Base-by-base conservation (phyloP, 2,888 invertebrate species). In the Synanthedon andrenaeformis region DNA sequence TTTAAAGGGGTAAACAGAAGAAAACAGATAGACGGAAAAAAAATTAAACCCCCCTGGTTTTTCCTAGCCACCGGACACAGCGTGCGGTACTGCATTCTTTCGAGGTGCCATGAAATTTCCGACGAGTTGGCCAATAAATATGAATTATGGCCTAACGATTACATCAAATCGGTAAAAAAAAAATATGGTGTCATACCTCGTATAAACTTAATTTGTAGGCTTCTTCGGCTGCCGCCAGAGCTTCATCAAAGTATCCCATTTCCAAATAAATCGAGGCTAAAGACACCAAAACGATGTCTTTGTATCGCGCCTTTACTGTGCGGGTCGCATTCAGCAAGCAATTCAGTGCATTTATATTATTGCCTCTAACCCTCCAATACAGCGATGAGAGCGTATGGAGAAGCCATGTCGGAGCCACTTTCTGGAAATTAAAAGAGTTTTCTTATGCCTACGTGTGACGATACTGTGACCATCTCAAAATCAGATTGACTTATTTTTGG, bases 281-380 rank as follows among this genome's bases (percentile, higher is more conserved):
- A 8, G 93, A 93, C 4, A 91, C 88, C 12, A 94, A 77, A 14
- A 93, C 91, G 0, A 93, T 86, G 67, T 94, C 94, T 11, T 84
- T 86, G 60, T 90, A 89, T 58, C 89, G 88, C 3, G 79, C 73
- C 0, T 90, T 90, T 5, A 89, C 90, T n/a, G 80, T 76, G 58
- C 85, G 82, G 35, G 90, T 82, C 1, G 93, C 91, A 8, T 90
- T 77, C 49, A 92, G 87, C 5, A 93, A 84, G 71, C 95, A 95
- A 62, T 92, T 91, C 6, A 93, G 74, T 0, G 93, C 92, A 67
- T 93, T 92, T 51, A 86, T 84, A 41, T 90, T 89, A 67, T 93
- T 92, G 5, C 92, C 91, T 3, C 92, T 88, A 1, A 93, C 90
- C 8, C 94, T 89, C 94, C 94, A 95, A 74, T 94, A 94, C 14